Evolutionary conservation across 1,140 invertebrate genomes (phyloP).

Genomic region (Orius laevigatus): DNA sequence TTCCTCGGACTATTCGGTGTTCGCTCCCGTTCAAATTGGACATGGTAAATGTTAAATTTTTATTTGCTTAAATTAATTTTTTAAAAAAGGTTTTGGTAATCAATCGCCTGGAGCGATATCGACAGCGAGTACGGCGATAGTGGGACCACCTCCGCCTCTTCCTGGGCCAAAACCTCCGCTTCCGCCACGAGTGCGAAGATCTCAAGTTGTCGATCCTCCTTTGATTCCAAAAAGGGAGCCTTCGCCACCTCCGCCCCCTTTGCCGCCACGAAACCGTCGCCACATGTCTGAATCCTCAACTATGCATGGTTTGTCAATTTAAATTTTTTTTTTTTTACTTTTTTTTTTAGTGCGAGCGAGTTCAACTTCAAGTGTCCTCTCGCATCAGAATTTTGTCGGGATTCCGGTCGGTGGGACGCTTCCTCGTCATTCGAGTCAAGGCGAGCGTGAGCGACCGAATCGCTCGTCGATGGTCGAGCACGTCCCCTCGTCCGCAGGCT

Average conservation of each 20-base stretch:
- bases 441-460: background rate
- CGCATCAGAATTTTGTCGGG: background rate
- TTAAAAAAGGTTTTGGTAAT: slow-evolving; percentile 13
- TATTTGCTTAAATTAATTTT: slow-evolving; percentile 8
- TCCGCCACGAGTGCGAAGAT: slow-evolving; percentile 29
- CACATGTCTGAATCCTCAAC: slow-evolving; percentile 25
- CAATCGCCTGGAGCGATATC: slow-evolving; percentile 18
- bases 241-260: slow-evolving; percentile 26
- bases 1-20: slow-evolving; percentile 28
- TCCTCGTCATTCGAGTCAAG: background rate
- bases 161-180: slow-evolving; percentile 29
- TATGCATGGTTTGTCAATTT: background rate
- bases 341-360: slow-evolving; percentile 1
- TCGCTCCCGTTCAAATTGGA: slow-evolving; percentile 32
- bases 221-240: slow-evolving; percentile 17
- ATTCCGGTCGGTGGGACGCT: slow-evolving; percentile 3
- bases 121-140: slow-evolving; percentile 27
- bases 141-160: slow-evolving; percentile 27
- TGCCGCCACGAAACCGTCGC: slow-evolving; percentile 29
- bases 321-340: too few species aligned
- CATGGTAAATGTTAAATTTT: slow-evolving; percentile 19
- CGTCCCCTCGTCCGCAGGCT: too few species aligned
- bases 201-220: slow-evolving; percentile 33
- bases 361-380: slow-evolving; percentile 1
- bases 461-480: background rate